A percentile compares a stretch with the other conserved stretches of the same genome.
Evolutionary conservation across 2,888 invertebrate genomes (phyloP).

Genomic region (Amblyjoppa fuscipennis): DNA sequence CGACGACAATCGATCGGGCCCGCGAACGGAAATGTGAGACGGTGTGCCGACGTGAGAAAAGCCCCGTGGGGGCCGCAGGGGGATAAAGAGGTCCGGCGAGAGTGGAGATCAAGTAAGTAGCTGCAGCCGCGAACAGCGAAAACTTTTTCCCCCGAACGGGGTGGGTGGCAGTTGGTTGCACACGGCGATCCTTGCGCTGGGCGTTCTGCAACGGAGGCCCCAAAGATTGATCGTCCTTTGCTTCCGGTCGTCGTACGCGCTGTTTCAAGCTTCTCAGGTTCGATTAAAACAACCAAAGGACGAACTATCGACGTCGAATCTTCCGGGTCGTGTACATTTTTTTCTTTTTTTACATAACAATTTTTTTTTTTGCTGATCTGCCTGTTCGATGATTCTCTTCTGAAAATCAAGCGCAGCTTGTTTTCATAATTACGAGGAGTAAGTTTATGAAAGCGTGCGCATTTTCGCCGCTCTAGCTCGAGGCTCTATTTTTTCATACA

Average conservation of each 20-base stretch:
- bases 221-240: conserved; percentile 33
- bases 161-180: conserved; percentile 15
- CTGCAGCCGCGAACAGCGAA: conserved; percentile 27
- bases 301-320: conserved; percentile 1
- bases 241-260: background rate
- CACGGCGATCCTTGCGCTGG: background rate
- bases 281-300: conserved; percentile 3
- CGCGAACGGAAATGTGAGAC: conserved; percentile 10
- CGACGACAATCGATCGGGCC: conserved; percentile 37
- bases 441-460: background rate
- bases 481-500: background rate
- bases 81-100: conserved; percentile 8
- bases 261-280: conserved; percentile 1
- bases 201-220: background rate
- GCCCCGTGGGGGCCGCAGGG: background rate
- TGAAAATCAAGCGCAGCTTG: background rate
- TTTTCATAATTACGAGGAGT: background rate
- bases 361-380: conserved; percentile 8
- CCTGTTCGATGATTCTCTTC: background rate
- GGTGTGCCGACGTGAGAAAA: background rate
- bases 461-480: background rate
- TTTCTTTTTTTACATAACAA: conserved; percentile 13
- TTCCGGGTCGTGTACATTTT: background rate
- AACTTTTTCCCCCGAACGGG: conserved; percentile 35
- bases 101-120: conserved; percentile 14